Evolutionary conservation across 2,113 vertebrate species (phyloP).

Genomic region (Peromyscus californicus): DNA sequence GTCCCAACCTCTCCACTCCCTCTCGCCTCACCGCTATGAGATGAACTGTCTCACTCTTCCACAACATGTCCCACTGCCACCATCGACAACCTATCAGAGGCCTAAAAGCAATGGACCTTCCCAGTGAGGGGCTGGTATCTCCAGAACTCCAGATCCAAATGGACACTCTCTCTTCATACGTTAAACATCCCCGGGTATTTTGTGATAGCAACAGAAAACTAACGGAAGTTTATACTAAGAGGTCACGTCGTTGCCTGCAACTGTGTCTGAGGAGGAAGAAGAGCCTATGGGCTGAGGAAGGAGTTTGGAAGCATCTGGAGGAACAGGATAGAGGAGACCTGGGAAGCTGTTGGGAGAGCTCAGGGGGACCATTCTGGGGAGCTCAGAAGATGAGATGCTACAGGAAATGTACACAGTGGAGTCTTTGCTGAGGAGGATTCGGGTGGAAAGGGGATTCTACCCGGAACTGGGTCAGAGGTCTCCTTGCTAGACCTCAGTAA

Average conservation of each 20-base stretch:
- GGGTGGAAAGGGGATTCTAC: background rate
- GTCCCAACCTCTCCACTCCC: background rate
- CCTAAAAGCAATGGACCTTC: background rate
- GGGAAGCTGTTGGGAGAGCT: background rate
- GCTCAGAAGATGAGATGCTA: background rate
- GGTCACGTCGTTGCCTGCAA: background rate
- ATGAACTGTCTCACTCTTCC: background rate
- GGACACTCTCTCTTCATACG: background rate
- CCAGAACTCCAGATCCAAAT: background rate
- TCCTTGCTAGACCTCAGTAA: background rate
- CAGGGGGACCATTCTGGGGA: background rate
- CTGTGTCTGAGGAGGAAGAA: no score
- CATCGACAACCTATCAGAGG: background rate
- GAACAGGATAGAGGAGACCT: background rate
- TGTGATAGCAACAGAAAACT: background rate
- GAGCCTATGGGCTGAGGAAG: background rate
- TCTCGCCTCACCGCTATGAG: background rate
- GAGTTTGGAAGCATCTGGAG: background rate
- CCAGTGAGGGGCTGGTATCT: background rate
- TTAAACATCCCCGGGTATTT: background rate
- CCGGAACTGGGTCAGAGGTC: rapidly evolving
- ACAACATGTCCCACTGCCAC: no score
- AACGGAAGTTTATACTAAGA: background rate
- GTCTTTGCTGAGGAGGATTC: background rate
- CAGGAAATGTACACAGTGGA: no score